A percentile compares a stretch with the other conserved stretches of the same genome.
Evolutionary conservation across 2,888 invertebrate genomes (phyloP).

Genomic region (Trichogramma evanescens): DNA sequence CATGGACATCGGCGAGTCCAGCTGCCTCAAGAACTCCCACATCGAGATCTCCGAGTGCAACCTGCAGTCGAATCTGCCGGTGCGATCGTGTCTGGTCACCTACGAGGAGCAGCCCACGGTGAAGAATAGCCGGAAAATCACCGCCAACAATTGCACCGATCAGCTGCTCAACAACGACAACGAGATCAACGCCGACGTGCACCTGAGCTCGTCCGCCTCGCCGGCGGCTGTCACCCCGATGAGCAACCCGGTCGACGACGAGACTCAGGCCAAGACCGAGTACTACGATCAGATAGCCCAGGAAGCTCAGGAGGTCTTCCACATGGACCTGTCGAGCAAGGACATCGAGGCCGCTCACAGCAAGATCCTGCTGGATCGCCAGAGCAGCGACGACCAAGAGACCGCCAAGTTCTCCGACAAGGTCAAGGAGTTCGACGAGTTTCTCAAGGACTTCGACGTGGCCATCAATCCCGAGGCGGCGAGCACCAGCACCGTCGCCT

Average conservation of each 20-base stretch:
- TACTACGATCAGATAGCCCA: conserved; percentile 33
- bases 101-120: conserved; percentile 40
- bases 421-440: conserved; percentile 37
- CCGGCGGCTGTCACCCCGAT: not conserved
- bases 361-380: conserved; percentile 25
- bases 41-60: conserved; percentile 35
- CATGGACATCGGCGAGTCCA: conserved; percentile 38
- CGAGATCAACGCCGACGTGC: conserved; percentile 25
- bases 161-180: conserved; percentile 25
- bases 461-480: conserved; percentile 24
- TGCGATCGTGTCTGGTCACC: conserved; percentile 33
- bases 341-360: conserved; percentile 25
- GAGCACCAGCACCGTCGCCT: not conserved
- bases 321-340: conserved; percentile 19
- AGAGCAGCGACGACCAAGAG: conserved; percentile 22
- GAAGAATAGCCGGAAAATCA: conserved; percentile 31
- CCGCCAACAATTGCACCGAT: conserved; percentile 41
- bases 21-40: conserved; percentile 33
- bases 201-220: conserved; percentile 20
- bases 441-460: conserved; percentile 36
- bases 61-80: conserved; percentile 30
- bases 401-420: conserved; percentile 31
- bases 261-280: conserved; percentile 25
- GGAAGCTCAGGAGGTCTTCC: conserved; percentile 25
- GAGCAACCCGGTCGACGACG: conserved; percentile 14